Base-by-base conservation (phyloP, 1,140 invertebrate genomes). In the Penaeus vannamei region DNA sequence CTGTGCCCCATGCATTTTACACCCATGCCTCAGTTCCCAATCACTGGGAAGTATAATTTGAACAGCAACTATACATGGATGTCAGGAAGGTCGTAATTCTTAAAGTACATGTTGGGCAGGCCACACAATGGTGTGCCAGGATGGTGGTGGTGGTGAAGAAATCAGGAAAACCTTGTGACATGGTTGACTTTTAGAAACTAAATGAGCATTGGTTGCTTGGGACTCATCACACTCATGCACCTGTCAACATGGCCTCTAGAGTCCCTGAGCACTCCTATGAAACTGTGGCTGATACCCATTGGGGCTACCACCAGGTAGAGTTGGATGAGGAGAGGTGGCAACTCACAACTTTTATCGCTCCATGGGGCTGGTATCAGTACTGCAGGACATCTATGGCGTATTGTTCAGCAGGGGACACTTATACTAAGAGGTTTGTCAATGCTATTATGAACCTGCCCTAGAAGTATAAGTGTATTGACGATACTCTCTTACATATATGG, bases 141-240 rank as follows among this genome's bases (percentile, higher is more conserved):
- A 88, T 88, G 86, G 86, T 88, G 59, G 86, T 86, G 59, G 86
- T 88, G 32, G 62, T n/a, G n/a, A n/a, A n/a, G 79, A 81, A 69
- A 23, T 36, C 20, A 17, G 76, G 86, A 5, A 62, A 88, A 60
- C 86, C 86, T 3, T n/a, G 86, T 7, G 26, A 42, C 19, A 85
- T 53, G 29, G 86, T 81, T 3, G 86, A 85, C 36, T 85, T 87
- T n/a, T 81, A 88, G 36, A 29, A 86, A 22, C 81, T 86, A 17
- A 88, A 72, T 85, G 59, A 29, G 26, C 62, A 60, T 23, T 88
- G 86, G 36, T 2, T 20, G 10, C 26, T 82, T 10, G 81, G 62
- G 32, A 85, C 81, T 17, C 20, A 86, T 42, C 77, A 88, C 36
- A 88, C 46, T 17, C 86, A 22, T 22, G 80, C 86, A 42, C 86